Evolutionary conservation across 2,113 vertebrate species (phyloP), one percentile per base, ranked within the genome.

Genomic region (Epinephelus fuscoguttatus): DNA sequence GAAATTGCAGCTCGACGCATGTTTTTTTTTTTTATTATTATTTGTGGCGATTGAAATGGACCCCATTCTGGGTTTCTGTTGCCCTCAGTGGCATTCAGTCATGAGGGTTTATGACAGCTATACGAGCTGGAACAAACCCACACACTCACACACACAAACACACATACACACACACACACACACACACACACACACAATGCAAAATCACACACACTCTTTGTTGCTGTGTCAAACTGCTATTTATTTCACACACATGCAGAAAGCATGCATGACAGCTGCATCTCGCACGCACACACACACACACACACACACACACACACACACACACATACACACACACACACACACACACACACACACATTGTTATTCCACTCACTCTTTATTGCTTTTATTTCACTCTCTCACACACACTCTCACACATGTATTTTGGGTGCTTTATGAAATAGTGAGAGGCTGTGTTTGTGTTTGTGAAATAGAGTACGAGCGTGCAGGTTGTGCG

Each of bases 201-300:
- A 50, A 6, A 19, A 50, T 27, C 79, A 74, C 66, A 63, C 61
- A 40, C 73, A 21, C 76, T 60, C 77, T 88, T 89, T 87, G 80
- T 86, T n/a, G 78, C 87, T n/a, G 75, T 77, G 67, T 86, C 74
- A 89, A 88, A 84, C 76, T 71, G 78, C 69, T 86, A 60, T 88
- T 88, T 89, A 84, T 91, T 89, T 78, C 86, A 80, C 76, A 74
- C 62, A 55, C 70, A 23, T 53, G 69, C 81, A 81, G 70, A 88
- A 84, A 71, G 84, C 68, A 67, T 80, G 75, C 80, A 33, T 74
- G 71, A 84, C 86, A 86, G 81, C 86, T 88, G 89, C 84, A 78
- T 79, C 78, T 62, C 53, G 9, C 66, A 23, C 70, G 27, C 27
- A 55, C 70, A 50, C 75, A 56, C 33, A 37, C 33, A 7, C 33